These are phyloP conservation scores for Euzophera pinguis DNA, from an alignment of 2,888 invertebrate species.

Conservation along the genomic window DNA sequence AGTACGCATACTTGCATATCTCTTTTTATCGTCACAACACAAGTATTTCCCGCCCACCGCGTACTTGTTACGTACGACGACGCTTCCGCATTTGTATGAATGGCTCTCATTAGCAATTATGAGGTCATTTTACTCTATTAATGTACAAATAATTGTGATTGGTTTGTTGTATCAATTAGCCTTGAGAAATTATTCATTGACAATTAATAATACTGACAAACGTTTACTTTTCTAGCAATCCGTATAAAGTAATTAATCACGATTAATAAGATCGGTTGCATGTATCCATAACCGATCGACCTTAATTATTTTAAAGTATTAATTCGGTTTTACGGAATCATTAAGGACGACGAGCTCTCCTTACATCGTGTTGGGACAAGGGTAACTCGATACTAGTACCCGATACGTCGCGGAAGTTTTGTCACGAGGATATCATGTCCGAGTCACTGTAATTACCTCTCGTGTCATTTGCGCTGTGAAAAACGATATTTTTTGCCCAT, in stretches of 20 bases:
- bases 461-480: constrained; percentile 12
- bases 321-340: constrained; percentile 27
- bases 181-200: background rate
- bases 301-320: constrained; percentile 27
- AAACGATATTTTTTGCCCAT: constrained; percentile 9
- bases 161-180: background rate
- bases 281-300: constrained; percentile 14
- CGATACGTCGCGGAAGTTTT: constrained; percentile 42
- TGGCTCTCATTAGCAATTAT: constrained; percentile 9
- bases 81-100: constrained; percentile 4
- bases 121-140: constrained; percentile 10
- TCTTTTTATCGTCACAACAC: background rate
- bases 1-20: background rate
- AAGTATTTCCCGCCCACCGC: background rate
- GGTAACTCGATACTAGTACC: constrained; percentile 53
- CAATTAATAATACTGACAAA: constrained; percentile 5
- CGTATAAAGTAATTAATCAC: background rate
- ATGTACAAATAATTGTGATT: constrained; percentile 1
- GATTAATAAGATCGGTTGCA: background rate
- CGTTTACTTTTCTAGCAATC: background rate
- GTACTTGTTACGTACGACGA: background rate
- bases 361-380: constrained; percentile 42
- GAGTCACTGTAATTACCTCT: constrained; percentile 35
- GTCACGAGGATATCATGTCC: constrained; percentile 47
- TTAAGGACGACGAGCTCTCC: constrained; percentile 45